Evolutionary conservation across 1,140 invertebrate species (phyloP), one percentile per base, ranked within the genome.

Genomic region (Trinorchestia longiramus): DNA sequence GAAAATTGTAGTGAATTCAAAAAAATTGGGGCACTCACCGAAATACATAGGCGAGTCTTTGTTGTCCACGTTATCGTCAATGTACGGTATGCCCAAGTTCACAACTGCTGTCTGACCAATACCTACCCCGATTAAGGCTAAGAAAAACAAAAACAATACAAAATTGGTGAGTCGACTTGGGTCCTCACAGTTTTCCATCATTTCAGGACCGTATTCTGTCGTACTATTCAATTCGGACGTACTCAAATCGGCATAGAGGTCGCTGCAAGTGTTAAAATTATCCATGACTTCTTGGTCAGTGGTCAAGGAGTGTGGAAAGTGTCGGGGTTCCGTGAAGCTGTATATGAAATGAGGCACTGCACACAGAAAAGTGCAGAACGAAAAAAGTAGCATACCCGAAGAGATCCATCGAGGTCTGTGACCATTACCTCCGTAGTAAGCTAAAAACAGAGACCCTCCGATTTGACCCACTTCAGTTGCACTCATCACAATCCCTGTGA

Each of bases 361-460:
- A 97, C 99, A 99, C 96, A 99, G 98, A 96, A 99, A 98, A 47
- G 99, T 98, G 28, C 98, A 99, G 36, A 98, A 97, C 1, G 99
- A 99, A 97, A 99, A 99, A 77, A 99, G 97, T 28, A 99, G 98
- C 98, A 99, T 99, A 96, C 99, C 99, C 97, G 98, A 98, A 36
- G 99, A 99, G 95, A 99, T 99, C 99, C 99, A 99, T 97, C 98
- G 98, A n/a, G 99, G 99, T 96, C 99, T 98, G 97, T 99, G 99
- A 1, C 99, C 99, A 95, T 99, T 98, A 1, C 99, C 99, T 1
- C 99, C 99, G 97, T 99, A 99, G 97, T 99, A 99, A 8, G 99
- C 99, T 95, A 99, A 97, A 96, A 99, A 97, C 95, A 99, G 97
- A 41, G 99, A 98, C 40, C 97, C 97, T 43, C 97, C 98, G 96